Evolutionary conservation across 2,113 vertebrate species (phyloP).

Genomic region (Petaurus breviceps): DNA sequence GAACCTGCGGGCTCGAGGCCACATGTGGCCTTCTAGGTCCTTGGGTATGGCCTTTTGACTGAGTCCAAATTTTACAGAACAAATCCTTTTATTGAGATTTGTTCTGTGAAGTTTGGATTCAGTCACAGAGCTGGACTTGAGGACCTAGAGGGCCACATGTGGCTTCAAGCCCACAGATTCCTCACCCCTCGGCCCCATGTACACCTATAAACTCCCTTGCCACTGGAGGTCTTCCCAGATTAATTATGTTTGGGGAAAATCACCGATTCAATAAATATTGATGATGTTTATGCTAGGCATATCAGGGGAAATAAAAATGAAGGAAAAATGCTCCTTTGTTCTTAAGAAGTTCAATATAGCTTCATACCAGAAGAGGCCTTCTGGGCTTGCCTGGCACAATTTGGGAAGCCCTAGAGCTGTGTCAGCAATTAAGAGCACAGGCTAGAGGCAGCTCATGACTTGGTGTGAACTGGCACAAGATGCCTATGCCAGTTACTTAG

Average conservation of each 20-base stretch:
- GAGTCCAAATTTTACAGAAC: too few relatives aligned
- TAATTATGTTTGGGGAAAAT: background rate
- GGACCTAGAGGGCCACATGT: too few relatives aligned
- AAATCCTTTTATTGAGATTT: too few relatives aligned
- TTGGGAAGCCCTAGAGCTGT: background rate
- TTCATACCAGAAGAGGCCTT: background rate
- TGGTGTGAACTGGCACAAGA: background rate
- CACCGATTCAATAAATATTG: background rate
- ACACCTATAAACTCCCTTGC: background rate
- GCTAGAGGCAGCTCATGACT: background rate
- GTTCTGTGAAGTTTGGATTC: too few relatives aligned
- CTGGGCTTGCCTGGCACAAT: background rate
- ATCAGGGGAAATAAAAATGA: background rate
- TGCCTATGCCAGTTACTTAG: background rate
- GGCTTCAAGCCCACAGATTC: too few relatives aligned
- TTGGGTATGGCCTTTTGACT: too few relatives aligned
- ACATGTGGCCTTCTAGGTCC: too few relatives aligned
- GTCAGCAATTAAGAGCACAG: background rate
- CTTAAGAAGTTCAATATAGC: background rate
- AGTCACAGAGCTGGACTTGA: too few relatives aligned
- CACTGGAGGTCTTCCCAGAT: background rate
- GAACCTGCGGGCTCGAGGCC: too few relatives aligned
- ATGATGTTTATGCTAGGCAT: background rate
- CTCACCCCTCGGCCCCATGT: too few relatives aligned
- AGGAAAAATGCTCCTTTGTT: background rate